Conservation (phyloP, 2,888 invertebrate species). For the Odontocolon sp. region DNA sequence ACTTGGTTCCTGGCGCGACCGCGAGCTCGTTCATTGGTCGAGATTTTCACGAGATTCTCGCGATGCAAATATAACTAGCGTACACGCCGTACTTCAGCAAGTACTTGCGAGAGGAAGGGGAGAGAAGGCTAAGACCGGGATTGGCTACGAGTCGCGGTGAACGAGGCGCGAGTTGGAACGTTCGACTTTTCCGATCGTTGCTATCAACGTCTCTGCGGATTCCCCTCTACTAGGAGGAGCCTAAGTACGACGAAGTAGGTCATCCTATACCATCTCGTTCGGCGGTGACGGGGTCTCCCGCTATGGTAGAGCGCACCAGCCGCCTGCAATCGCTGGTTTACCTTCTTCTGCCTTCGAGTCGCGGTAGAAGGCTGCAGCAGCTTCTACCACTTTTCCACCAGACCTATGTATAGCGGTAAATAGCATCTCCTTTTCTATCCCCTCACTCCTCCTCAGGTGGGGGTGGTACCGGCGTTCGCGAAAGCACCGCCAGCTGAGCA, state of each 20-base stretch:
- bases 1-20: background rate
- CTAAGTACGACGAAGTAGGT: slow-evolving; percentile 76
- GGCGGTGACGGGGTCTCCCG: slow-evolving; percentile 57
- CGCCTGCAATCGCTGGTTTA: slow-evolving; percentile 31
- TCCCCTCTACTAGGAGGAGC: slow-evolving; percentile 80
- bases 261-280: slow-evolving; percentile 76
- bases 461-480: slow-evolving; percentile 56
- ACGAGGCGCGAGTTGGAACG: slow-evolving; percentile 66
- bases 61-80: slow-evolving; percentile 46
- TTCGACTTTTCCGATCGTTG: slow-evolving; percentile 78
- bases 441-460: slow-evolving; percentile 34
- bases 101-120: slow-evolving; percentile 43
- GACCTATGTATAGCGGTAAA: slow-evolving; percentile 64
- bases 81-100: background rate
- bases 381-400: too few species aligned
- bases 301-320: slow-evolving; percentile 16
- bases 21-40: slow-evolving; percentile 32
- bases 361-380: slow-evolving; percentile 33
- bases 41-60: slow-evolving; percentile 31
- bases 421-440: slow-evolving; percentile 71
- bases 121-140: slow-evolving; percentile 45
- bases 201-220: slow-evolving; percentile 75
- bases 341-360: slow-evolving; percentile 35
- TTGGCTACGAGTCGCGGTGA: slow-evolving; percentile 65
- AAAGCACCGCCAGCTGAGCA: slow-evolving; percentile 62